Evolutionary conservation across 2,113 vertebrate species (phyloP).

Genomic region (Cyanoliseus patagonus): DNA sequence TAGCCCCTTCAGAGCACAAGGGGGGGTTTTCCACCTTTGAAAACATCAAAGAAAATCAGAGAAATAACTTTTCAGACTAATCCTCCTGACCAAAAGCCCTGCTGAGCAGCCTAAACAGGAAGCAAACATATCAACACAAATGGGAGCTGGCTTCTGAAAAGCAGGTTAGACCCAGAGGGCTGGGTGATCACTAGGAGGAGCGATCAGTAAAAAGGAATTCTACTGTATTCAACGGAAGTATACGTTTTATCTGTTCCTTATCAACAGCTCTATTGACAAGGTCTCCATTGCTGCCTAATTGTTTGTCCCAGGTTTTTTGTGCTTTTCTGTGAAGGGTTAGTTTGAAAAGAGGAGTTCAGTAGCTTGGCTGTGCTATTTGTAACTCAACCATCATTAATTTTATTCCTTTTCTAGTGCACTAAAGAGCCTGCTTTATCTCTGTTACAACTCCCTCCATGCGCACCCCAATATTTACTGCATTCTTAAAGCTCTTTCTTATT

Average conservation of each 20-base stretch:
- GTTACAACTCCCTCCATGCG: neutral
- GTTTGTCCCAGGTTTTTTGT: conserved; percentile 20
- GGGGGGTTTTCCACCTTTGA: conserved; percentile 11
- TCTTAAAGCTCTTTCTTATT: neutral
- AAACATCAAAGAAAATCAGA: conserved; percentile 53
- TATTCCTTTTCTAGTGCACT: conserved; percentile 33
- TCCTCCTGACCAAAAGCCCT: conserved; percentile 8
- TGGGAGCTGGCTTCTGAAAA: conserved; percentile 28
- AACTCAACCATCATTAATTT: conserved; percentile 18
- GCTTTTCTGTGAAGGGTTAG: conserved; percentile 1
- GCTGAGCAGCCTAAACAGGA: conserved; percentile 5
- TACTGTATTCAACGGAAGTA: neutral
- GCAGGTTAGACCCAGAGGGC: neutral
- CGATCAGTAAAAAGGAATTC: conserved; percentile 28
- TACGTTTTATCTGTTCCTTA: conserved; percentile 22
- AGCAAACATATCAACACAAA: conserved; percentile 21
- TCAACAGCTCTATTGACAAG: conserved; percentile 48
- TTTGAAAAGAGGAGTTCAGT: conserved; percentile 13
- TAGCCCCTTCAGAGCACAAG: neutral
- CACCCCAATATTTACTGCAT: neutral
- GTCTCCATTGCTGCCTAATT: conserved; percentile 42
- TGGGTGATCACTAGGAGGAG: neutral
- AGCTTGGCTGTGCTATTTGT: neutral
- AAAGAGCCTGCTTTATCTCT: neutral
- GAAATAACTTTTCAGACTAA: conserved; percentile 43